Conservation (phyloP, 2,888 invertebrate species). For the Entomobrya multifasciata region DNA sequence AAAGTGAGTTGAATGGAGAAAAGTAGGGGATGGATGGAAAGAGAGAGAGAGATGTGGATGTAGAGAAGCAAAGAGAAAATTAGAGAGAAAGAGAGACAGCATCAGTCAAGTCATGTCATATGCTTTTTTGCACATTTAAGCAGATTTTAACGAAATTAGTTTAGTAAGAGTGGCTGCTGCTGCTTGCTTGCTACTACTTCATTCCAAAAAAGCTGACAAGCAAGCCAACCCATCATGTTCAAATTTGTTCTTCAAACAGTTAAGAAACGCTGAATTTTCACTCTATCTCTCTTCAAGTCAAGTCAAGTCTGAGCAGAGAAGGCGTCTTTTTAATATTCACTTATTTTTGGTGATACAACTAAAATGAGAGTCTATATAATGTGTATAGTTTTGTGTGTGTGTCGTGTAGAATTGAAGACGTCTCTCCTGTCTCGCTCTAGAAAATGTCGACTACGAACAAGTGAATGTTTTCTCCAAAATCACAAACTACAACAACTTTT, state of each 20-base stretch:
- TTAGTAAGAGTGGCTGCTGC: background rate
- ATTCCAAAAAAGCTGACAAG: too few relatives aligned
- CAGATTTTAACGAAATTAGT: constrained; percentile 35
- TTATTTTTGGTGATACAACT: background rate
- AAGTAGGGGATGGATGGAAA: too few relatives aligned
- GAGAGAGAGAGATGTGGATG: too few relatives aligned
- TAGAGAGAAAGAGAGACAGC: background rate
- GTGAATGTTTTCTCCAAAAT: background rate
- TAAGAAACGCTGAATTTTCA: background rate
- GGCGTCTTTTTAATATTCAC: background rate
- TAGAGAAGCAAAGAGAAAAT: background rate
- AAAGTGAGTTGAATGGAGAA: too few relatives aligned
- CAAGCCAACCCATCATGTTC: background rate
- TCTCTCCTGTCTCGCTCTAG: too few relatives aligned
- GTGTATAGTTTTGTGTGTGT: too few relatives aligned
- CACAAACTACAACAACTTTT: too few relatives aligned
- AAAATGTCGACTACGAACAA: too few relatives aligned
- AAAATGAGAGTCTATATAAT: too few relatives aligned
- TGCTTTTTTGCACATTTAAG: constrained; percentile 3
- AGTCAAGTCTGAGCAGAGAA: too few relatives aligned
- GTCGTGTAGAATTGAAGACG: too few relatives aligned
- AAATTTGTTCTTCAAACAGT: background rate
- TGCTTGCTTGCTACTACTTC: too few relatives aligned
- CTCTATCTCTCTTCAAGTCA: background rate
- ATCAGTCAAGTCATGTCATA: constrained; percentile 27